Evolutionary conservation across 2,113 vertebrate species (phyloP), one percentile per base, ranked within the genome.

Genomic region (Damaliscus lunatus): DNA sequence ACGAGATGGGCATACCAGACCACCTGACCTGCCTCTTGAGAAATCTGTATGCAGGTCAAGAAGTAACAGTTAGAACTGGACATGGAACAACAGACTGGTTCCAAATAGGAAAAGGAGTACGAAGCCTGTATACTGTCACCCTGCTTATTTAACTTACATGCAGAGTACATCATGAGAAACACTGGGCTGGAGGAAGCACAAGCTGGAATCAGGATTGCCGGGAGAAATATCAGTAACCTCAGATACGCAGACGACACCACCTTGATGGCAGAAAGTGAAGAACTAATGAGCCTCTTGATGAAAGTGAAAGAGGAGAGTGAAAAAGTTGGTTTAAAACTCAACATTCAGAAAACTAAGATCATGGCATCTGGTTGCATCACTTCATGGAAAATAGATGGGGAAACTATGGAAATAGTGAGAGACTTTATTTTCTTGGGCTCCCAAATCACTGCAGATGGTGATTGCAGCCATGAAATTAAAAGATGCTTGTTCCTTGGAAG

Each of bases 191-290:
- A 36, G 4, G 64, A 67, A 67, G 33, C 33, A 67, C 9, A 67
- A 10, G 8, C 17, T 67, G 17, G 64, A 67, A 67, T 36, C 33
- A 67, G 21, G 64, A 67, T 36, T 67, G 33, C 64, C 0, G 0
- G 64, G 64, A 36, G 2, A 67, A 67, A 36, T 36, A 67, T 40
- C 27, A 25, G 1, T 74, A 74, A 74, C 36, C 36, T 74, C 67
- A 40, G 13, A 36, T 25, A 23, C 0, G 2, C 36, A 74, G 67
- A 74, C 3, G 11, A 74, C 67, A 74, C 19, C 9, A 71, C 5
- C 67, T 19, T 71, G 15, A 74, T 74, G 36, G 67, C 36, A 74
- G 36, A 74, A 74, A 74, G 10, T 11, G 21, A 74, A 74, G 36
- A 74, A 74, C 36, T 74, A 74, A 74, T 25, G 11, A 40, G 19